phyloP scores from a whole-genome alignment of 1,140 invertebrate species.

The Thaumatotibia leucotreta region DNA sequence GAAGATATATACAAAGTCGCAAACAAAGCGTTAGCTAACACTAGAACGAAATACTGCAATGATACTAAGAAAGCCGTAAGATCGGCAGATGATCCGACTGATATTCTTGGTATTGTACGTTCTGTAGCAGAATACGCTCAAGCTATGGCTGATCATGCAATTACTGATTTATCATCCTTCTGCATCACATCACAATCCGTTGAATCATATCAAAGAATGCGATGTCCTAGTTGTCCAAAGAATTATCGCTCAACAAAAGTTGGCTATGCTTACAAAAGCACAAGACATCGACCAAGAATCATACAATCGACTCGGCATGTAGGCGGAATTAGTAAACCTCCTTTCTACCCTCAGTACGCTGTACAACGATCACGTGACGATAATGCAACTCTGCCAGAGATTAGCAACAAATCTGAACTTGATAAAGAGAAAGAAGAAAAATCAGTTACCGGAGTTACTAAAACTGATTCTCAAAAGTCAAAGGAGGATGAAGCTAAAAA shows the following conservation, averaged over 20 bases:
- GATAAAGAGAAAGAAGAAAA: constrained; percentile 24
- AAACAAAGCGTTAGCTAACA: constrained; percentile 34
- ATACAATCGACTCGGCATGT: constrained; percentile 37
- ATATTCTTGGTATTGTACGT: constrained; percentile 34
- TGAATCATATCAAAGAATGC: constrained; percentile 32
- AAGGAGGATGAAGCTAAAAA: not conserved
- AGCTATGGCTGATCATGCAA: constrained; percentile 31
- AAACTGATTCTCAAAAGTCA: not conserved
- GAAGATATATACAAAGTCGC: constrained; percentile 42
- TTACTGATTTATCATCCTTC: constrained; percentile 39
- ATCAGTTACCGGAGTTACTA: not conserved
- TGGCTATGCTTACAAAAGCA: constrained; percentile 31
- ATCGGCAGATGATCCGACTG: constrained; percentile 12
- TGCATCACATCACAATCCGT: constrained; percentile 32
- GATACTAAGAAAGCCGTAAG: constrained; percentile 17
- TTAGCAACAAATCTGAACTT: not conserved
- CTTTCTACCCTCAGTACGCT: constrained; percentile 19
- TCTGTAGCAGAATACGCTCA: constrained; percentile 28
- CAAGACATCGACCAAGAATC: constrained; percentile 42
- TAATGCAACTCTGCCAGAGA: too few species aligned
- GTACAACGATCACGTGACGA: constrained; percentile 18
- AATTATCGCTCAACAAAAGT: constrained; percentile 39
- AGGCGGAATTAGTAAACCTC: constrained; percentile 6
- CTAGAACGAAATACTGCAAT: constrained; percentile 47
- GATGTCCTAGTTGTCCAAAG: constrained; percentile 19